Evolutionary conservation across 1,140 invertebrate genomes (phyloP).

Genomic region (Zelostemma sp.): DNA sequence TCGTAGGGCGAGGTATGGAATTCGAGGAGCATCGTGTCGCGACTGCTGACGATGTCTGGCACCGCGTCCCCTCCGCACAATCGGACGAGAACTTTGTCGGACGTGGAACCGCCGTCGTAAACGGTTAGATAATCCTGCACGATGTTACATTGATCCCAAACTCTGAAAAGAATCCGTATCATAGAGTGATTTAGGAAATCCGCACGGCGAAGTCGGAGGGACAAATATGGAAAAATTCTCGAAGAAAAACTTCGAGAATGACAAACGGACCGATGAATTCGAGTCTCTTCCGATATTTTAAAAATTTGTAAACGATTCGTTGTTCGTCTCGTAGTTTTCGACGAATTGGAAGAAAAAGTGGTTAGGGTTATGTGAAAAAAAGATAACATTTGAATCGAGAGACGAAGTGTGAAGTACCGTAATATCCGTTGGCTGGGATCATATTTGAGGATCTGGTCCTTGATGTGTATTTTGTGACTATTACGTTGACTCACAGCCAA

Average conservation of each 20-base stretch:
- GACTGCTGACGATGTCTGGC: slow-evolving; percentile 83
- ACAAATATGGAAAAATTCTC: too few species aligned
- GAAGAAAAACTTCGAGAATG: too few species aligned
- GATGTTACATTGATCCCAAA: slow-evolving; percentile 85
- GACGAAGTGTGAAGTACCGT: slow-evolving; percentile 69
- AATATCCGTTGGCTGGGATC: slow-evolving; percentile 81
- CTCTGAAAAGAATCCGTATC: slow-evolving; percentile 65
- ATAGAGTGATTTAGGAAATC: neutral
- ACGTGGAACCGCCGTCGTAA: slow-evolving; percentile 82
- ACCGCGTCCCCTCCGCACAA: slow-evolving; percentile 87
- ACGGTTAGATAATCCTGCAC: slow-evolving; percentile 86
- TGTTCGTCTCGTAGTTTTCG: too few species aligned
- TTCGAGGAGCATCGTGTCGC: slow-evolving; percentile 82
- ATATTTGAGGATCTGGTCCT: slow-evolving; percentile 82
- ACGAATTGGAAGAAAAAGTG: too few species aligned
- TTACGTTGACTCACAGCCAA: slow-evolving; percentile 81
- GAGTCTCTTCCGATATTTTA: too few species aligned
- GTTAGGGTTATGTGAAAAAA: too few species aligned
- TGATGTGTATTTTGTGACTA: slow-evolving; percentile 84
- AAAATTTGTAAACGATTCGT: too few species aligned
- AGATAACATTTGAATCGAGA: slow-evolving; percentile 22
- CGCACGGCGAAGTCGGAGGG: neutral
- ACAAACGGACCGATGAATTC: slow-evolving; percentile 1
- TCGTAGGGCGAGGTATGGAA: slow-evolving; percentile 87
- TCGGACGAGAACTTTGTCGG: slow-evolving; percentile 80